Base-by-base conservation (phyloP, 2,888 invertebrate genomes). In the Harpalus rubripes region DNA sequence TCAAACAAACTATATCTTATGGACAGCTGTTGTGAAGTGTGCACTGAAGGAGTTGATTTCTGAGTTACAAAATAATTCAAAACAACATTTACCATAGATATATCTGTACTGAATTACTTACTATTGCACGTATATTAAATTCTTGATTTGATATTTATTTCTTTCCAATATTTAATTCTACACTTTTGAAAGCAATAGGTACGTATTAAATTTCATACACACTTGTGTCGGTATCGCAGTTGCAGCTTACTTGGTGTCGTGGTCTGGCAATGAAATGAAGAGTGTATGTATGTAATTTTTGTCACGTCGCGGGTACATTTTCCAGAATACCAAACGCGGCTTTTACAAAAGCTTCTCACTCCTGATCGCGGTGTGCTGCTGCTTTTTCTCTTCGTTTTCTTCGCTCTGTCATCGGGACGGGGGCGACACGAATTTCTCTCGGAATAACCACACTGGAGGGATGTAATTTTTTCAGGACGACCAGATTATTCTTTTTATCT, bases 201-300 rank as follows among this genome's bases (percentile, higher is more conserved):
- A 52, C 44, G 10, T 52, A 52, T 52, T 52, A 52, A 52, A 12
- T 52, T 52, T 52, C 44, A 32, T 32, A 32, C 32, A 32, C 32
- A 32, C 22, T 22, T 32, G 32, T 32, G 32, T 32, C 32, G 5
- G 32, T 32, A 32, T 32, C 5, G 32, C 32, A 32, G 32, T 32
- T 32, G 32, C 32, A 32, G 32, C 32, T 32, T 32, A 32, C 44
- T 52, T 52, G 8, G 44, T 52, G 5, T 12, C 44, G 44, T 26
- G 26, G 58, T 32, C 3, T 10, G 26, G 56, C 3, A 41, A n/a
- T 58, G 58, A 26, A 39, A 78, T 58, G 78, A 76, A 52, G 56
- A 81, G 65, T 81, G 44, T 81, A 65, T 81, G 44, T 81, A 65
- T 18, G 81, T 81, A 81, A 81, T 81, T 81, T 81, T 81, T 81